A percentile compares a stretch with the other conserved stretches of the same genome.
Evolutionary conservation across 2,113 vertebrate species (phyloP).

Genomic region (Cottus gobio): DNA sequence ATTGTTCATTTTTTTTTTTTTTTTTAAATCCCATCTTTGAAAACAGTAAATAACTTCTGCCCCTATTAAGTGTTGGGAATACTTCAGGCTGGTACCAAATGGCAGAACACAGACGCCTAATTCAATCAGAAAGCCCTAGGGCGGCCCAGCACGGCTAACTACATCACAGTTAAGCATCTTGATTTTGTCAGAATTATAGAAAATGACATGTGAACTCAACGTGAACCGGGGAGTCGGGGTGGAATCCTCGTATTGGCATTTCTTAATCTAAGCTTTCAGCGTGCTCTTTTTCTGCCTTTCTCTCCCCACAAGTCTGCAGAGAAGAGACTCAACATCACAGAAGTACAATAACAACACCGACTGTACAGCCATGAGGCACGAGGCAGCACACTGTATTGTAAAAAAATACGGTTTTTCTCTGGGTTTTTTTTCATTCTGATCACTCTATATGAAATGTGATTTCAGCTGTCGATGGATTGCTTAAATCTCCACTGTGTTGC

Average conservation of each 20-base stretch:
- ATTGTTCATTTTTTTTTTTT: constrained; percentile 28
- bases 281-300: constrained; percentile 87
- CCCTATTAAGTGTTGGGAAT: constrained; percentile 68
- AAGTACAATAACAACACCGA: constrained; percentile 21
- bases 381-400: neutral
- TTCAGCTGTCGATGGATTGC: neutral
- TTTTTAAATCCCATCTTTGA: constrained; percentile 42
- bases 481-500: neutral
- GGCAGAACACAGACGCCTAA: constrained; percentile 77
- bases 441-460: neutral
- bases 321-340: constrained; percentile 31
- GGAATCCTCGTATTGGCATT: constrained; percentile 97
- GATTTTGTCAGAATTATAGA: constrained; percentile 93
- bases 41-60: constrained; percentile 70
- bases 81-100: constrained; percentile 76
- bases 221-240: constrained; percentile 92
- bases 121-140: constrained; percentile 79
- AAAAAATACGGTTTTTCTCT: neutral
- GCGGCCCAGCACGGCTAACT: constrained; percentile 81
- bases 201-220: constrained; percentile 98
- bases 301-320: constrained; percentile 80
- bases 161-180: constrained; percentile 91
- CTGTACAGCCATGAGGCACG: neutral
- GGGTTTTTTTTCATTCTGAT: neutral
- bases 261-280: constrained; percentile 95